Percentiles rank a stretch among this genome's conserved stretches.
Conservation (phyloP, 2,113 vertebrate species). For the Oophaga pumilio region DNA sequence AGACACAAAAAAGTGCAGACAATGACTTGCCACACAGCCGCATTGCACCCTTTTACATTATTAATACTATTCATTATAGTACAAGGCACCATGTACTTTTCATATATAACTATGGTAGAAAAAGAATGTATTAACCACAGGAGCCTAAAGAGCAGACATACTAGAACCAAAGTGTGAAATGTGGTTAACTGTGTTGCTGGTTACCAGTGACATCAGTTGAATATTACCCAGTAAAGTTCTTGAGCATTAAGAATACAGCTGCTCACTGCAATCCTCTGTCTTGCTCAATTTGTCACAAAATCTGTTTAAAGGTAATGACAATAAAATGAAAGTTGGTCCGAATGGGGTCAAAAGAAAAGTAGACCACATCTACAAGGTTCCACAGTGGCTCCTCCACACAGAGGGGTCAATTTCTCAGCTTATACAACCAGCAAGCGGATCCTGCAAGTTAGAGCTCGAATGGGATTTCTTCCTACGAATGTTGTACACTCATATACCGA, state of each 20-base stretch:
- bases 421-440: not conserved
- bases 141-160: not conserved
- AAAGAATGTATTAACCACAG: slow-evolving; percentile 2
- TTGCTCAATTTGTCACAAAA: not conserved
- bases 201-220: not conserved
- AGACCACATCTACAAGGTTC: slow-evolving; percentile 2
- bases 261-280: not conserved
- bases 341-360: not conserved
- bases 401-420: not conserved
- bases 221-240: not conserved
- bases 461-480: not conserved
- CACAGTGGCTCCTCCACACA: not conserved
- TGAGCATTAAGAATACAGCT: not conserved
- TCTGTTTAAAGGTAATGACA: not conserved
- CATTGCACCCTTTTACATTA: not conserved
- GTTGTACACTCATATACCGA: slow-evolving; percentile 79
- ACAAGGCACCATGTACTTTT: slow-evolving; percentile 46
- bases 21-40: not conserved
- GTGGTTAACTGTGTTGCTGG: not conserved
- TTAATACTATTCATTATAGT: slow-evolving; percentile 15
- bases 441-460: not conserved
- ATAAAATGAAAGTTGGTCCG: not conserved
- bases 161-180: slow-evolving; percentile 4
- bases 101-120: not conserved
- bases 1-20: not conserved